phyloP scores from a whole-genome alignment of 2,113 vertebrate genomes.

The Odontesthes bonariensis region DNA sequence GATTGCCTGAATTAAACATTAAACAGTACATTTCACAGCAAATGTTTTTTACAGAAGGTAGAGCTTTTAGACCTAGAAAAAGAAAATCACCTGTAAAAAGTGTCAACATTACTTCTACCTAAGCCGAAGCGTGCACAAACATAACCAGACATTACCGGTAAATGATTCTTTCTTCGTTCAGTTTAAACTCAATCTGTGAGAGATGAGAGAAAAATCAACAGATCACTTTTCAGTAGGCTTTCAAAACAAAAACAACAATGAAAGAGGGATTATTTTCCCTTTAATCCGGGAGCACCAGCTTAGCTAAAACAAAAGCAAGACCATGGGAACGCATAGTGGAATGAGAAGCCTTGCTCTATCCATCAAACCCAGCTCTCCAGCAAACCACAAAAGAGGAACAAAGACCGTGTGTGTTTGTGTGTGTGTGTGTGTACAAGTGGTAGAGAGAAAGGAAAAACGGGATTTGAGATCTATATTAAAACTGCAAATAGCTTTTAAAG shows the following conservation, averaged over 20 bases:
- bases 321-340: constrained; percentile 75
- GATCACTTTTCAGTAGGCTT: constrained; percentile 76
- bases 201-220: constrained; percentile 78
- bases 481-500: constrained; percentile 84
- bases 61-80: background rate
- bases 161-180: constrained; percentile 70
- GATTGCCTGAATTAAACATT: constrained; percentile 71
- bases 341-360: constrained; percentile 65
- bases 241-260: constrained; percentile 79
- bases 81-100: constrained; percentile 21
- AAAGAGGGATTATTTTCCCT: constrained; percentile 80
- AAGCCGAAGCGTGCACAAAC: constrained; percentile 40
- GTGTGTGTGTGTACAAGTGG: constrained; percentile 24
- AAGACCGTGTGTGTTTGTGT: constrained; percentile 40
- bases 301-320: constrained; percentile 80
- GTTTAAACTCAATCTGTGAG: constrained; percentile 79
- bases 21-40: constrained; percentile 55
- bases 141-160: constrained; percentile 59
- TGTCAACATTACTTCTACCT: constrained; percentile 37
- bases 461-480: constrained; percentile 86
- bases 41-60: constrained; percentile 53
- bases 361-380: constrained; percentile 64
- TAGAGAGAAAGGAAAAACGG: constrained; percentile 64
- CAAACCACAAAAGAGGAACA: constrained; percentile 74
- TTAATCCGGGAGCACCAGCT: constrained; percentile 79